Conservation (phyloP, 2,888 invertebrate genomes). For the Agrotis ipsilon region DNA sequence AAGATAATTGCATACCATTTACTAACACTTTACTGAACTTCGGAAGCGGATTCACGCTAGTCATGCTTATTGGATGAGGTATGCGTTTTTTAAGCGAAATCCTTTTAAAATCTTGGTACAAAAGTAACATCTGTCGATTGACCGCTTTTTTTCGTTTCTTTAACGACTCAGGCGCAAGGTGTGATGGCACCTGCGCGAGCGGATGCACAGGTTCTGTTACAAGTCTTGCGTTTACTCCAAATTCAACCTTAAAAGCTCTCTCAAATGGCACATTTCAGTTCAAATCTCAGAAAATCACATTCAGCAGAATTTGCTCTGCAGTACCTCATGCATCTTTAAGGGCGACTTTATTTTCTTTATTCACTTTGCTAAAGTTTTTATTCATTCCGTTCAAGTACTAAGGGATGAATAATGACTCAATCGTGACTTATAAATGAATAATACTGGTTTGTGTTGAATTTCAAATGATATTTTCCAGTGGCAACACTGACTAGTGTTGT, state of each 20-base stretch:
- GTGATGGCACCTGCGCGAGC: conserved; percentile 77
- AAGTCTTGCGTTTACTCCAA: conserved; percentile 9
- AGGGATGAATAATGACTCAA: conserved; percentile 67
- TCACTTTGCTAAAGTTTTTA: conserved; percentile 45
- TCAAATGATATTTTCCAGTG: conserved; percentile 41
- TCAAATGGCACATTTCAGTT: no score
- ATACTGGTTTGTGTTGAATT: conserved; percentile 53
- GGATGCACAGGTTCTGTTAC: conserved; percentile 64
- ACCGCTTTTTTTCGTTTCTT: conserved; percentile 66
- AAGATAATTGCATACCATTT: conserved; percentile 33
- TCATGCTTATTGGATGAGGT: conserved; percentile 11
- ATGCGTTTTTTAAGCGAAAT: conserved; percentile 43
- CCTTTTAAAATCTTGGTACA: conserved; percentile 50
- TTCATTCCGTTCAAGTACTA: conserved; percentile 56
- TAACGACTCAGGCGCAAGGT: conserved; percentile 74
- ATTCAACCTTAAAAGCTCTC: no score
- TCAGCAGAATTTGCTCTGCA: conserved; percentile 21
- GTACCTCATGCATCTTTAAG: conserved; percentile 50
- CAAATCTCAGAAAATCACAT: background rate
- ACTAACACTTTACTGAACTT: conserved; percentile 26
- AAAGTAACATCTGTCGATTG: conserved; percentile 71
- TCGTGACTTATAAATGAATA: conserved; percentile 66
- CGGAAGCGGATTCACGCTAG: conserved; percentile 46
- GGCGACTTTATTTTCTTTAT: conserved; percentile 38
- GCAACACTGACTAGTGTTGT: conserved; percentile 11